Conservation (phyloP, 2,888 invertebrate species). For the Amiota mariae region DNA sequence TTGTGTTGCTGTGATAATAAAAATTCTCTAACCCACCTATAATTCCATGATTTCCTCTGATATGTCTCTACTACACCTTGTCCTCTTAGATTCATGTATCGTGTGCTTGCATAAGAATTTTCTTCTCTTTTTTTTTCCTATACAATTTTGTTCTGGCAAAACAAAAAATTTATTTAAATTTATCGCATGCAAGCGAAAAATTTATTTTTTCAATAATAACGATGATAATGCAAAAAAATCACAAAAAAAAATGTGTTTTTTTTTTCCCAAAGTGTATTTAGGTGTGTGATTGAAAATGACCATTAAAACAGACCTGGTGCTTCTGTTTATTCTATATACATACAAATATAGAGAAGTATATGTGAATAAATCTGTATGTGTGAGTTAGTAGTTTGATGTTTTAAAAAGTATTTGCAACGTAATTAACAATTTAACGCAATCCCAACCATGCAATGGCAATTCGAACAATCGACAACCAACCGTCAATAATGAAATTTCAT, state of each 20-base stretch:
- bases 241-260: background rate
- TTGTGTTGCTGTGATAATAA: slow-evolving; percentile 21
- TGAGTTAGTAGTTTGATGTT: too few relatives aligned
- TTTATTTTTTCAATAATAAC: background rate
- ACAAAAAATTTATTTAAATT: slow-evolving; percentile 54
- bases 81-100: background rate
- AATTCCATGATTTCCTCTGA: too few relatives aligned
- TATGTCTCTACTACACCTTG: background rate
- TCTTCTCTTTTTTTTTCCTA: slow-evolving; percentile 26
- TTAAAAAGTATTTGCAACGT: slow-evolving; percentile 44
- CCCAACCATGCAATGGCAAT: slow-evolving; percentile 5
- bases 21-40: background rate
- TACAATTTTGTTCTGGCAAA: too few relatives aligned
- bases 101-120: slow-evolving; percentile 1
- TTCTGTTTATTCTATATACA: background rate
- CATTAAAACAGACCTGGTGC: background rate
- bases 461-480: background rate
- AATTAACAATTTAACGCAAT: slow-evolving; percentile 61
- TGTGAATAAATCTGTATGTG: background rate
- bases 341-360: background rate
- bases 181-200: slow-evolving; percentile 45
- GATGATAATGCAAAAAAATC: slow-evolving; percentile 4
- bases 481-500: background rate
- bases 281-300: slow-evolving; percentile 12
- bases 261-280: slow-evolving; percentile 10